Evolutionary conservation across 1,140 invertebrate species (phyloP), one percentile per base, ranked within the genome.

Genomic region (Drosophila pallidifrons): DNA sequence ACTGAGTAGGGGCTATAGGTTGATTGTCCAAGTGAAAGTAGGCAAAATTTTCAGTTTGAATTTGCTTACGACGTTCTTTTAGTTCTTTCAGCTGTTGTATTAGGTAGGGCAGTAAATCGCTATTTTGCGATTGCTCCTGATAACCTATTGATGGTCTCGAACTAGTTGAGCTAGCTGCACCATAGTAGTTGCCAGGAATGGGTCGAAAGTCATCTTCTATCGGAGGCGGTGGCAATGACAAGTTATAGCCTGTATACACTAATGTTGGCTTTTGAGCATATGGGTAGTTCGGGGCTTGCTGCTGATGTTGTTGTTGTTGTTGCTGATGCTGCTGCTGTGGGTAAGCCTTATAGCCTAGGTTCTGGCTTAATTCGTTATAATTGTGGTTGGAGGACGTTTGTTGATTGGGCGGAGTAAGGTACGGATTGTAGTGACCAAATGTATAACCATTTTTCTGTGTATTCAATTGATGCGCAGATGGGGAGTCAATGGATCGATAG

Each of bases 1-100:
- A 43, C 11, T 16, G 35, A 2, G 10, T 30, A 0, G 70, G 79
- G 6, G 41, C 20, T 3, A 81, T 52, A 0, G 77, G 78, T 51
- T 90, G 77, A 66, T 91, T 92, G 13, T 91, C 91, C 52, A 93
- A 67, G 60, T 92, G 92, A 51, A 92, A 93, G 43, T 92, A 93
- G 1, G 90, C 81, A 65, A 91, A 93, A 47, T 92, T 93, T 55
- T 91, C 88, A 1, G 78, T 54, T 41, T 92, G 86, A 43, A 90
- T n/a, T 38, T 91, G 77, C 28, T 91, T 92, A 1, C 91, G 68
- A 38, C 80, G 78, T 60, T 91, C 85, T 25, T 92, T 91, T 0
- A 91, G 47, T 3, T 91, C 80, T 30, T 81, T 89, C 0, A 92
- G 60, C 52, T 91, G 83, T 13, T 92, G 80, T 20, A 92, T 65